Base-by-base conservation (phyloP, 1,140 invertebrate genomes). In the Oreohelix idahoensis region DNA sequence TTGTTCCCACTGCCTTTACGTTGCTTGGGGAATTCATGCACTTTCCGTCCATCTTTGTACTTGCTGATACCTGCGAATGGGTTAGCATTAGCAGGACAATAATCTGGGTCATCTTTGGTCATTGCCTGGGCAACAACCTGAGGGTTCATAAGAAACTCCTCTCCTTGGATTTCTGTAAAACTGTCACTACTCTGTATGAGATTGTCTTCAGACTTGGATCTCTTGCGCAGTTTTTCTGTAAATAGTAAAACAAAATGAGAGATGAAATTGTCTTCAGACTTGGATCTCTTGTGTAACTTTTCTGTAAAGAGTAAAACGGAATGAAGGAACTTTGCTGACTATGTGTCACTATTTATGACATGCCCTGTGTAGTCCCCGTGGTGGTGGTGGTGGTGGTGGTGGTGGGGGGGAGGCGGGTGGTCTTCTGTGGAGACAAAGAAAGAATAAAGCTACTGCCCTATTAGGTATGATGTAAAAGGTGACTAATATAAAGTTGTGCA, bases 71-170 rank as follows among this genome's bases (percentile, higher is more conserved):
- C 80, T 23, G 87, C 87, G 87, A 92, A 92, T 29, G 91, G 91
- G 83, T 92, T 92, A n/a, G 78, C 82, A 42, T 85, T 84, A 8
- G 89, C 84, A 45, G 92, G 92, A 17, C 85, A 83, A 83, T 93
- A 93, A 71, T 90, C 90, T 39, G 87, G 89, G 83, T 93, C 92
- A 77, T 90, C 89, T 79, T 87, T 87, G 81, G 90, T 92, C 91
- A 92, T 92, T 0, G 87, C 89, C 79, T 92, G 87, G 0, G 90
- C 92, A 71, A 92, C 84, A 23, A 88, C 80, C 58, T 86, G 86
- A 20, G 90, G 88, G 35, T 91, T 84, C 49, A 73, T 84, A 53
- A 84, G 36, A 32, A 76, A 53, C 13, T 85, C 85, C 39, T 85
- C 79, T 17, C 81, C 79, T 35, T 83, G 2, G n/a, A 8, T 32